These are phyloP conservation scores for Clarias magur DNA, from an alignment of 2,113 vertebrate species.

Conservation along the genomic window DNA sequence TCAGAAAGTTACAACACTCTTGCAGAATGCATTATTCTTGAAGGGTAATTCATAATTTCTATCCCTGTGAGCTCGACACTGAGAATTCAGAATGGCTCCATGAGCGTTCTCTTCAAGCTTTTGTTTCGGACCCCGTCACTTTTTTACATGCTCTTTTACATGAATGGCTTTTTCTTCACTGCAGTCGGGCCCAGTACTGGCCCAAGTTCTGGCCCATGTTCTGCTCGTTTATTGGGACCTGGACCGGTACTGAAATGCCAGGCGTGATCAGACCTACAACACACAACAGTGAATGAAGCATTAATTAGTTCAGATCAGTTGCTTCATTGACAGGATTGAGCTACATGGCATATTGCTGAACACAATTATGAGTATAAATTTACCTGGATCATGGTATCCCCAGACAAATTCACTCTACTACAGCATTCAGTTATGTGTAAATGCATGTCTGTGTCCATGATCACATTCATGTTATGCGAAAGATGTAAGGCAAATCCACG, in stretches of 20 bases:
- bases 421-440: no score
- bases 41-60: not conserved
- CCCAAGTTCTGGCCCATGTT: conserved; percentile 73
- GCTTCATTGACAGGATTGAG: not conserved
- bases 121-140: not conserved
- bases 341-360: not conserved
- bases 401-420: not conserved
- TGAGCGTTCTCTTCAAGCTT: not conserved
- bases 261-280: conserved; percentile 75
- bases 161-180: conserved; percentile 61
- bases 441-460: no score
- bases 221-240: conserved; percentile 77
- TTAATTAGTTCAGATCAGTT: not conserved
- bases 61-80: not conserved
- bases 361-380: not conserved
- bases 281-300: not conserved
- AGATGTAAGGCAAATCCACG: no score
- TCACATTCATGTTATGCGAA: not conserved
- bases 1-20: not conserved
- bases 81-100: not conserved
- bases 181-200: conserved; percentile 81
- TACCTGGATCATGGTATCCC: not conserved
- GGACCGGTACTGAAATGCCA: conserved; percentile 76
- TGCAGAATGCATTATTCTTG: not conserved
- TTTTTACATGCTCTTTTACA: conserved; percentile 10